A percentile compares a stretch with the other conserved stretches of the same genome.
These are phyloP conservation scores for Lysiphlebus fabarum DNA, from an alignment of 1,140 invertebrate genomes.

Conservation along the genomic window DNA sequence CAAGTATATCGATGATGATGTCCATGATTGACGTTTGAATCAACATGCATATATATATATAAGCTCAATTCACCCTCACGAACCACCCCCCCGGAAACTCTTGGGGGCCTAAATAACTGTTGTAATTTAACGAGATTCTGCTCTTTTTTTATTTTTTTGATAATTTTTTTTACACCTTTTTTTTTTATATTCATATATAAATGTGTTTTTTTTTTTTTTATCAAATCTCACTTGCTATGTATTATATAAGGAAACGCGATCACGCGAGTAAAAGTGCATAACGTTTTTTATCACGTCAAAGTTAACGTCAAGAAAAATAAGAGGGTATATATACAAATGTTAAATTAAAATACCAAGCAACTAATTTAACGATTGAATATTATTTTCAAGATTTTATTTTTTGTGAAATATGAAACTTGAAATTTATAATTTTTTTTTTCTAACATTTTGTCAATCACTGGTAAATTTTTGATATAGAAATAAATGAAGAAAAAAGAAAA, in stretches of 20 bases:
- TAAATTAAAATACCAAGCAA: slow-evolving; percentile 12
- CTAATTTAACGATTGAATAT: too few relatives aligned
- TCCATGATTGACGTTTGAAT: slow-evolving; percentile 40
- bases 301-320: slow-evolving; percentile 6
- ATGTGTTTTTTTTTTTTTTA: slow-evolving; percentile 15
- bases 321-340: slow-evolving; percentile 10
- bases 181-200: too few relatives aligned
- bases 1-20: slow-evolving; percentile 17
- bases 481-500: too few relatives aligned
- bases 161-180: slow-evolving; percentile 1
- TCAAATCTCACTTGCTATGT: too few relatives aligned
- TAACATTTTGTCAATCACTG: too few relatives aligned
- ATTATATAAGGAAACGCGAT: slow-evolving; percentile 4
- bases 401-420: too few relatives aligned
- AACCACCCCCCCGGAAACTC: slow-evolving; percentile 16
- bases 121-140: slow-evolving; percentile 40
- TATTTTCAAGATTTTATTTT: too few relatives aligned
- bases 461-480: too few relatives aligned
- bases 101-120: slow-evolving; percentile 30
- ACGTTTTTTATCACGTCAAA: not conserved
- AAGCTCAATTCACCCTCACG: slow-evolving; percentile 21
- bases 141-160: slow-evolving; percentile 12
- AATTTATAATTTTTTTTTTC: too few relatives aligned
- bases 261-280: not conserved
- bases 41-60: slow-evolving; percentile 32